Evolutionary conservation across 2,888 invertebrate genomes (phyloP), one percentile per base, ranked within the genome.

Genomic region (Sarcophaga rosellei): DNA sequence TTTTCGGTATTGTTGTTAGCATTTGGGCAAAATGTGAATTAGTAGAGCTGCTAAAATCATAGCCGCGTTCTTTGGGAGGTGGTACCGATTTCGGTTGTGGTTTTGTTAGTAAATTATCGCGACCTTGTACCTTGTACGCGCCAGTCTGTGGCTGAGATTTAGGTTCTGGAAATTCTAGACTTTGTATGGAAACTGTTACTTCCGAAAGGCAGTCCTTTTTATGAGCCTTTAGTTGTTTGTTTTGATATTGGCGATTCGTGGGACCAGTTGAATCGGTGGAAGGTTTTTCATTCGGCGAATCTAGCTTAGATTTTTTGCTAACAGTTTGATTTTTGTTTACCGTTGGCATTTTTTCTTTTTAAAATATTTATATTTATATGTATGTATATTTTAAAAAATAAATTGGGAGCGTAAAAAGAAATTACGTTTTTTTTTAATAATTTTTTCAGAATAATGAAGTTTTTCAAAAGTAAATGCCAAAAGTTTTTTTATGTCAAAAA

Each of bases 11-110:
- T 1, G 89, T 88, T 35, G 89, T 68, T 3, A 90, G 70, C 12
- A 88, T 89, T 47, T 90, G 88, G 0, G 89, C 88, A 57, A 90
- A 90, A 44, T 89, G 88, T 0, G 91, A 89, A 15, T 89, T 89
- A 44, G 91, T 91, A 0, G 91, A 91, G 72, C 89, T 91, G 0
- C 72, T 84, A n/a, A 90, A 89, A 53, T 90, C 89, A 4, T 88
- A 66, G 1, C 89, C 89, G 0, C 83, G 89, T 17, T 63, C 82
- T 11, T 88, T 89, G 4, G 73, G 45, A 44, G 88, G 45, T 25
- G 88, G 66, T 17, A 57, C 78, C 17, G 81, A 62, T 68, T 68
- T 82, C 2, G 77, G 63, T n/a, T 85, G n/a, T 5, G 44, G 74
- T 15, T 21, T 44, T 47, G 62, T 66, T 0, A 65, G 35, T 23